Base-by-base conservation (phyloP, 2,797 vertebrate genomes). In the Falco rusticolus region DNA sequence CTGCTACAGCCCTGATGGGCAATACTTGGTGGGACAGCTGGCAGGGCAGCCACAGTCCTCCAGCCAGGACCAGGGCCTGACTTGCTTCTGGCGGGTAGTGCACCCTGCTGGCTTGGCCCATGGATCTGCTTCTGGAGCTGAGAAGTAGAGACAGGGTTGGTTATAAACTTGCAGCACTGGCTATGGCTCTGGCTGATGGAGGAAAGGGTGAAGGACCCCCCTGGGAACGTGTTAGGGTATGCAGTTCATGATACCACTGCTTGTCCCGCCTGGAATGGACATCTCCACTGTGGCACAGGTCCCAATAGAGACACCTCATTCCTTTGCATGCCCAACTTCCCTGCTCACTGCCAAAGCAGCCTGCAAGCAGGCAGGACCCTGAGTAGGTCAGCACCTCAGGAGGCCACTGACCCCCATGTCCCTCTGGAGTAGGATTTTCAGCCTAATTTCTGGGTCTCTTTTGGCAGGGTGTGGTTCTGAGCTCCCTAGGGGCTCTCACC, bases 1-100 rank as follows among this genome's bases (percentile, higher is more conserved):
- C 29, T 84, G 43, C 22, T n/a, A 0, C 28, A 0, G 0, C 41
- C 16, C 71, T 54, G 43, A 13, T 22, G 63, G 71, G 41, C 20
- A 20, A 4, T 1, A 16, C 25, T 39, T 33, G 19, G n/a, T 19
- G 37, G 10, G 41, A 33, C 0, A 0, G 29, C 39, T 45, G 91
- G 59, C 21, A 21, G 15, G 14, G 19, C 7, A 37, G 71, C 24
- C 71, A 13, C 0, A 1, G 16, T 68, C 16, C 37, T 70, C 68
- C 31, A 26, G 24, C 29, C 61, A 70, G 51, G 11, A 10, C 0
- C 0, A 15, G 15, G 19, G 10, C 82, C 68, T 0, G 1, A 4
- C 31, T 83, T 57, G 34, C 43, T 69, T 11, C 16, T 39, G 20
- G 18, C 1, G 3, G 34, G 33, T 4, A 7, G 19, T 7, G 64